These are phyloP conservation scores for Caenorhabditis becei DNA, from an alignment of 2,888 invertebrate genomes.

Conservation along the genomic window DNA sequence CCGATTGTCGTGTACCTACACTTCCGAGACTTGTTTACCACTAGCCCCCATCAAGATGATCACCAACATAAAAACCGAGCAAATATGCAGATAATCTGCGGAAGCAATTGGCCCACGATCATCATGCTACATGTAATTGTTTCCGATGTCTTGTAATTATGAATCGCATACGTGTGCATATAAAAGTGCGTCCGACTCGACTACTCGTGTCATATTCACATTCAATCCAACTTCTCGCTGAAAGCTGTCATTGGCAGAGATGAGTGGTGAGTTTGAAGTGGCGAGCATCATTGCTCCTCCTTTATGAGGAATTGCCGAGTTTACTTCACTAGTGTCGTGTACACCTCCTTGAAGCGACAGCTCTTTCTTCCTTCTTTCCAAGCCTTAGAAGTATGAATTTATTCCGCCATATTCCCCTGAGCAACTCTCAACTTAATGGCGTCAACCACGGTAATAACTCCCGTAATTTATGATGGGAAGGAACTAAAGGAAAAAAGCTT, in stretches of 20 bases:
- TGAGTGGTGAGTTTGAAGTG: constrained; percentile 70
- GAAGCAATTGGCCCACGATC: constrained; percentile 40
- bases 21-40: neutral
- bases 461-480: constrained; percentile 33
- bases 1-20: neutral
- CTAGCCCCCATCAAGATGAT: neutral
- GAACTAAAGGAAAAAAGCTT: neutral
- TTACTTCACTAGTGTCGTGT: constrained; percentile 6
- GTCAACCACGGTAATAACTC: constrained; percentile 76
- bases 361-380: neutral
- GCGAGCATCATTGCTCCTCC: constrained; percentile 14
- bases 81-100: constrained; percentile 44
- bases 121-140: constrained; percentile 38
- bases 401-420: constrained; percentile 79
- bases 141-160: constrained; percentile 38
- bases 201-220: constrained; percentile 48
- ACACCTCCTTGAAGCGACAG: constrained; percentile 11
- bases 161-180: constrained; percentile 16
- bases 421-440: constrained; percentile 73
- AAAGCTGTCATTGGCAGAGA: constrained; percentile 62
- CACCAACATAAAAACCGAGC: constrained; percentile 1
- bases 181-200: constrained; percentile 9
- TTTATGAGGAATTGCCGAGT: neutral
- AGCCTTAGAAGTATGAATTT: constrained; percentile 67
- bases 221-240: constrained; percentile 8